phyloP scores from a whole-genome alignment of 23 tunicate species.

The Pegea sp. region DNA sequence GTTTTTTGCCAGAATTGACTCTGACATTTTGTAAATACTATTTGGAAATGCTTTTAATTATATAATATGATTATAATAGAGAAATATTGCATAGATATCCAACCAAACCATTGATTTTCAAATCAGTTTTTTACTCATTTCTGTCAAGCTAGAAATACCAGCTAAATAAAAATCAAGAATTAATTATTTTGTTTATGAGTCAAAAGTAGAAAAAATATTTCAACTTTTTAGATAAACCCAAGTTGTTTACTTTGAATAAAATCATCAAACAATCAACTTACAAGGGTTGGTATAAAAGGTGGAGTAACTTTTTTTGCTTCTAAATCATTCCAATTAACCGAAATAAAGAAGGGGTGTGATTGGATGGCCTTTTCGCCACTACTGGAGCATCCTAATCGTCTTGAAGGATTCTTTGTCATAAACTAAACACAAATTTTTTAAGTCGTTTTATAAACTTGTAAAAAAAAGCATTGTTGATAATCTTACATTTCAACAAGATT shows the following conservation, averaged over 20 bases:
- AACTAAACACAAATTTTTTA: constrained; percentile 33
- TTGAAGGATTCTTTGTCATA: constrained; percentile 94
- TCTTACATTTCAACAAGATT: neutral
- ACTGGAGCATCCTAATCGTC: constrained; percentile 60
- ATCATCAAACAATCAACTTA: constrained; percentile 8
- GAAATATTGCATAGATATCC: too few relatives aligned
- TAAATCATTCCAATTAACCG: constrained; percentile 52
- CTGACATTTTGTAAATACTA: too few relatives aligned
- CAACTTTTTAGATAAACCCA: neutral
- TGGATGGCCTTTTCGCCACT: constrained; percentile 56
- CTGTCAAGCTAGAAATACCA: too few relatives aligned
- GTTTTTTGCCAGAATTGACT: too few relatives aligned
- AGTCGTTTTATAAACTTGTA: neutral
- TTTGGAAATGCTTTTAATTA: too few relatives aligned
- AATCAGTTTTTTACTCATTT: too few relatives aligned
- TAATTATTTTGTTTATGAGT: too few relatives aligned
- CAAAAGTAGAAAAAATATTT: neutral
- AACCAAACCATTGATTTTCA: too few relatives aligned
- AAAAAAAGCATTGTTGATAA: neutral
- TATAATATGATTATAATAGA: too few relatives aligned
- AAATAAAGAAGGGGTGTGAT: constrained; percentile 55
- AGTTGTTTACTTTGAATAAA: neutral
- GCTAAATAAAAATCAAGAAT: too few relatives aligned
- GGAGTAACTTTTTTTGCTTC: constrained; percentile 51
- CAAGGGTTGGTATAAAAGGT: constrained; percentile 69